A percentile compares a stretch with the other conserved stretches of the same genome.
Conservation (phyloP, 2,888 invertebrate genomes). For the Endomychus coccineus region DNA sequence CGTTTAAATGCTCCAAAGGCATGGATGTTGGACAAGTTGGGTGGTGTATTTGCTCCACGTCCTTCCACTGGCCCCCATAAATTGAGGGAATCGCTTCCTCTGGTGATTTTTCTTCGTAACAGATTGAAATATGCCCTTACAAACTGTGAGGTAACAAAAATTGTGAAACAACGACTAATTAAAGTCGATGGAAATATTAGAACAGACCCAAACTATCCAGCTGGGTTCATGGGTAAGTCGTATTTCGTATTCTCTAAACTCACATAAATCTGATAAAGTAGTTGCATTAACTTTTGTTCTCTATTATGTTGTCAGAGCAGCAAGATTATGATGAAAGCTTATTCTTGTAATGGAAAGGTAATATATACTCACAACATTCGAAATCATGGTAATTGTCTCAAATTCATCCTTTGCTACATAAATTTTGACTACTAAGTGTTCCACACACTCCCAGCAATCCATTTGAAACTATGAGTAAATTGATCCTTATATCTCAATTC, state of each 20-base stretch:
- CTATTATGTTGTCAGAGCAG: no score
- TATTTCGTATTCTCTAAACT: conserved; percentile 11
- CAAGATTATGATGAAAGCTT: no score
- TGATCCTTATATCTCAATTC: no score
- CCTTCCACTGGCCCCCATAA: conserved; percentile 98
- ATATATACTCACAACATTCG: no score
- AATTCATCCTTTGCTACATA: no score
- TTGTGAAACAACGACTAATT: conserved; percentile 95
- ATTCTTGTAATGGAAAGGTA: no score
- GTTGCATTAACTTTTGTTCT: no score
- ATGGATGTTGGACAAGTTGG: conserved; percentile 99
- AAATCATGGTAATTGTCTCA: no score
- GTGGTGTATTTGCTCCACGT: conserved; percentile 95
- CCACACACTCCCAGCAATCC: no score
- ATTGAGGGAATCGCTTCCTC: conserved; percentile 90
- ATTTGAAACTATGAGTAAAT: no score
- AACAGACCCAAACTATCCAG: conserved; percentile 94
- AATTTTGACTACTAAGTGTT: no score
- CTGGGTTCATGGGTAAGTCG: conserved; percentile 96
- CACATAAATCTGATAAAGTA: no score
- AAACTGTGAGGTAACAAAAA: conserved; percentile 93
- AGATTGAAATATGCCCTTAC: conserved; percentile 97
- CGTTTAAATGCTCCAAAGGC: conserved; percentile 98
- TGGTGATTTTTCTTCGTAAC: conserved; percentile 95
- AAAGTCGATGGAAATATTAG: conserved; percentile 98